Conservation (phyloP, 2,113 vertebrate genomes). For the Henicopernis longicauda region DNA sequence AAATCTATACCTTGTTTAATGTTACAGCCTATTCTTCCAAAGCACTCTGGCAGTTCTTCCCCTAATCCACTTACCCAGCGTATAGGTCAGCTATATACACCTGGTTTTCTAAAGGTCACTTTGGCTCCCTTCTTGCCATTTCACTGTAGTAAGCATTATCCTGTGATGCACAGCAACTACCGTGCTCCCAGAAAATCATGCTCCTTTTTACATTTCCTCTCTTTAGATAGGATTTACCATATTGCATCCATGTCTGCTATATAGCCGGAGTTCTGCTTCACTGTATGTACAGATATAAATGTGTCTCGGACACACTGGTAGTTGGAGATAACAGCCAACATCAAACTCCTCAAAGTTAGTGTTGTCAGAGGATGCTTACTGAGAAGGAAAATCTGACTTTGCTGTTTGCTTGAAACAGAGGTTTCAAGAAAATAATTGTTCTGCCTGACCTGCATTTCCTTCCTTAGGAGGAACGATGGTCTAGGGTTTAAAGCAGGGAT, state of each 20-base stretch:
- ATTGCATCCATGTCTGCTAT: not conserved
- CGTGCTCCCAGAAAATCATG: not conserved
- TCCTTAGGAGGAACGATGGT: not conserved
- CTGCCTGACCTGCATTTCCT: not conserved
- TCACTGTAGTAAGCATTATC: not conserved
- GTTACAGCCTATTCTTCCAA: not conserved
- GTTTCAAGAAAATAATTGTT: not conserved
- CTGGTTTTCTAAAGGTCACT: not conserved
- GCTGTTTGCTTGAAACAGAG: not conserved
- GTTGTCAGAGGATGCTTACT: not conserved
- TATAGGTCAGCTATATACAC: not conserved
- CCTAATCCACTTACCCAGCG: not conserved
- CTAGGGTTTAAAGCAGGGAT: not conserved
- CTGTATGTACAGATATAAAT: fast-evolving
- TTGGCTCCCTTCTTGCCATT: not conserved
- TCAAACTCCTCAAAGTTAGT: not conserved
- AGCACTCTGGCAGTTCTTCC: not conserved
- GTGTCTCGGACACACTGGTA: not conserved
- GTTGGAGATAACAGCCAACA: not conserved
- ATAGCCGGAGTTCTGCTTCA: not conserved
- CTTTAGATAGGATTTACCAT: not conserved
- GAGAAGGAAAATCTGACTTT: not conserved
- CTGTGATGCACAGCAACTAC: not conserved
- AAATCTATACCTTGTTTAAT: not conserved
- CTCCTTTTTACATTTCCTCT: not conserved